Percentiles rank a stretch among this genome's conserved stretches.
These are phyloP conservation scores for Muntiacus reevesi DNA, from an alignment of 2,113 vertebrate species.

Conservation along the genomic window DNA sequence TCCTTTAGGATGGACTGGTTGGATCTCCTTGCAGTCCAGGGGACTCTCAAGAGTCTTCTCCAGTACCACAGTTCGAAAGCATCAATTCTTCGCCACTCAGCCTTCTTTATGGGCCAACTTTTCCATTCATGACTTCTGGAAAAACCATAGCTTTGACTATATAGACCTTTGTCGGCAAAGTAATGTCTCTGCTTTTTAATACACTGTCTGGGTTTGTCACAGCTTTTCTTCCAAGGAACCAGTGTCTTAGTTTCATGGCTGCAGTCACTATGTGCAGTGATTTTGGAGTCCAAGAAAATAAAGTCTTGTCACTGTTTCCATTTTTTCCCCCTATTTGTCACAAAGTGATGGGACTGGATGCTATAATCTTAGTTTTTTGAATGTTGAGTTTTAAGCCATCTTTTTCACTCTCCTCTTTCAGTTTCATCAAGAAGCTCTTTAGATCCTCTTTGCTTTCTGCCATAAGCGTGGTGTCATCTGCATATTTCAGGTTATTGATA, in stretches of 20 bases:
- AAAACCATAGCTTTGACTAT: not conserved
- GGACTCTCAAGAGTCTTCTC: not conserved
- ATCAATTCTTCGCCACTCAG: not conserved
- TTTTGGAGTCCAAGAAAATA: not conserved
- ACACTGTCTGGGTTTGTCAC: not conserved
- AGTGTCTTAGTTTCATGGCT: not conserved
- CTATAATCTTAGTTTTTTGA: not conserved
- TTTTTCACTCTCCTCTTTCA: not conserved
- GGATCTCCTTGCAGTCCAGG: not conserved
- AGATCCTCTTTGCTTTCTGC: not conserved
- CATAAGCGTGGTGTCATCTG: not conserved
- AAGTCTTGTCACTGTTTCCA: not conserved
- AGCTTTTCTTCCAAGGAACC: not conserved
- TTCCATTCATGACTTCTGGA: not conserved
- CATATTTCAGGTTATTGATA: not conserved
- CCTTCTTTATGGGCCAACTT: not conserved
- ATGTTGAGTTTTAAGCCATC: not conserved
- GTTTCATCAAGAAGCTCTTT: not conserved
- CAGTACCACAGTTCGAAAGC: not conserved
- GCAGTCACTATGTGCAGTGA: not conserved
- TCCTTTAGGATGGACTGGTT: not conserved
- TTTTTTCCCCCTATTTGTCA: not conserved
- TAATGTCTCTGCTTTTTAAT: not conserved
- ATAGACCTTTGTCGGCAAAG: not conserved
- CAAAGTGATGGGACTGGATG: not conserved